These are phyloP conservation scores for Pilophorus perplexus DNA, from an alignment of 2,888 invertebrate species.

Conservation along the genomic window DNA sequence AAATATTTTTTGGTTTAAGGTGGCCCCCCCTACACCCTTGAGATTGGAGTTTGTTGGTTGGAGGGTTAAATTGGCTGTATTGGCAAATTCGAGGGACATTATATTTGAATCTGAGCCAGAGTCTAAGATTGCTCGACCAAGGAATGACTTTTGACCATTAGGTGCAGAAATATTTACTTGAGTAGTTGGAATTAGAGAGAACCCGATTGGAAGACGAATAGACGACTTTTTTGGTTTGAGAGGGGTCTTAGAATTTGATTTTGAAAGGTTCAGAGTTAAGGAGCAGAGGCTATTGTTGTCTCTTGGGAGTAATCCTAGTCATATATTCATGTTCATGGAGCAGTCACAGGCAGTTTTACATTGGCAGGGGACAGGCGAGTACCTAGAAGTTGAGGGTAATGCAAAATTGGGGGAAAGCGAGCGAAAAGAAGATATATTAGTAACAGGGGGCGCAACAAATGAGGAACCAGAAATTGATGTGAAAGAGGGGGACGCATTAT, in stretches of 20 bases:
- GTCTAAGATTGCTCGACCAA: neutral
- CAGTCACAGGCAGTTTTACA: no score
- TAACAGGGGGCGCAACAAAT: no score
- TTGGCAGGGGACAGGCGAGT: no score
- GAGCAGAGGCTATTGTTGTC: no score
- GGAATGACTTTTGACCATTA: neutral
- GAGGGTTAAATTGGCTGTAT: neutral
- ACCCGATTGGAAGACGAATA: neutral
- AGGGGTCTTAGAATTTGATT: neutral
- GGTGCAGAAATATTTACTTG: neutral
- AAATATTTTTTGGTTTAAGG: neutral
- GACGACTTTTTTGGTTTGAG: neutral
- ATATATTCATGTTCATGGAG: no score
- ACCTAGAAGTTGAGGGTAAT: no score
- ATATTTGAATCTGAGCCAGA: constrained; percentile 1
- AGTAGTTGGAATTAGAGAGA: neutral
- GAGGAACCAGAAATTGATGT: no score
- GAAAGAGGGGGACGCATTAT: no score
- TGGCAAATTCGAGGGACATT: constrained; percentile 2
- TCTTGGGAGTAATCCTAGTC: no score
- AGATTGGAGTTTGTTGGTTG: neutral
- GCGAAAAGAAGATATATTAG: no score
- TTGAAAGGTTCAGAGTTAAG: neutral
- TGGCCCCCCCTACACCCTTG: neutral
- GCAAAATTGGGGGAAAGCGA: no score